Percentiles rank a stretch among this genome's conserved stretches.
These are phyloP conservation scores for Clistopyga incitator DNA, from an alignment of 2,888 invertebrate genomes.

Conservation along the genomic window DNA sequence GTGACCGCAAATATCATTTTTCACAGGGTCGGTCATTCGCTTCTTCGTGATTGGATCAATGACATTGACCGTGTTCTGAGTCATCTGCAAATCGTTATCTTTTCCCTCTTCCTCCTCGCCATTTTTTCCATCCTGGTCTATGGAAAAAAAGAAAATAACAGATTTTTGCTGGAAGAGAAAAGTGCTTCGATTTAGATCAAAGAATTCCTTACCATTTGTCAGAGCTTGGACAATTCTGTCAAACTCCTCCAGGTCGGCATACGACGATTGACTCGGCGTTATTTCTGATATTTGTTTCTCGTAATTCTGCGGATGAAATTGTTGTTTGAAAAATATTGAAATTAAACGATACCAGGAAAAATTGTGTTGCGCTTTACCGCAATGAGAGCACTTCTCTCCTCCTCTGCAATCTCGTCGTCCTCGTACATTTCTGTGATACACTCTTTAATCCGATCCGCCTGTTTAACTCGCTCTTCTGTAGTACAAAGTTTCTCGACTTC, in stretches of 20 bases:
- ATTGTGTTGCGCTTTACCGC: slow-evolving; percentile 35
- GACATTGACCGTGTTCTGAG: slow-evolving; percentile 72
- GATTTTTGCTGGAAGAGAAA: not conserved
- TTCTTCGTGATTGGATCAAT: slow-evolving; percentile 81
- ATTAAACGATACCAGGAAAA: not conserved
- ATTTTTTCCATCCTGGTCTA: slow-evolving; percentile 30
- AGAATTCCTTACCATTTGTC: slow-evolving; percentile 20
- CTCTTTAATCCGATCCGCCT: slow-evolving; percentile 49
- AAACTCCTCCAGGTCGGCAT: slow-evolving; percentile 43
- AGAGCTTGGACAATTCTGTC: slow-evolving; percentile 34
- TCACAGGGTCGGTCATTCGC: slow-evolving; percentile 80
- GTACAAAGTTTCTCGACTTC: slow-evolving; percentile 69
- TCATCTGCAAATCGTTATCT: slow-evolving; percentile 74
- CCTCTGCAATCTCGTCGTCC: slow-evolving; percentile 19
- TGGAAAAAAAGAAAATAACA: not conserved
- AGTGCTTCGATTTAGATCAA: not conserved
- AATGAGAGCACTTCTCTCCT: slow-evolving; percentile 19
- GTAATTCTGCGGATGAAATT: slow-evolving; percentile 37
- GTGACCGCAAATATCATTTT: slow-evolving; percentile 79
- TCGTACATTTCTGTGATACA: slow-evolving; percentile 13
- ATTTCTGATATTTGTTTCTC: slow-evolving; percentile 27
- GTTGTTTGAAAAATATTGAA: not conserved
- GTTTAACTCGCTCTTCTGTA: slow-evolving; percentile 67
- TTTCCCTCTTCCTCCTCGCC: slow-evolving; percentile 61
- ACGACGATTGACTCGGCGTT: slow-evolving; percentile 13